A percentile compares a stretch with the other conserved stretches of the same genome.
These are phyloP conservation scores for Sminthurides aquaticus DNA, from an alignment of 2,888 invertebrate species.

Conservation along the genomic window DNA sequence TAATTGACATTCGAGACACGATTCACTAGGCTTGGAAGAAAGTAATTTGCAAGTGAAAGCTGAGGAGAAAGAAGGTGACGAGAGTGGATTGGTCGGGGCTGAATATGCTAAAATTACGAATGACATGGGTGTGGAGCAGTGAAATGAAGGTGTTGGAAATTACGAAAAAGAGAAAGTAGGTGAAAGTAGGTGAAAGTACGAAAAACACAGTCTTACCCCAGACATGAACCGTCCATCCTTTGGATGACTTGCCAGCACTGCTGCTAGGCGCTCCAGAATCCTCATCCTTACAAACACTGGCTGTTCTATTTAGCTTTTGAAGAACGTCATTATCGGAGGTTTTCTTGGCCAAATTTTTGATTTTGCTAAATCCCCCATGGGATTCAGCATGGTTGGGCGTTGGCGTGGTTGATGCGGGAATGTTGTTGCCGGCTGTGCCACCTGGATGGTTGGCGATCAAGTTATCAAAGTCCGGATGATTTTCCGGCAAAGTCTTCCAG, in stretches of 20 bases:
- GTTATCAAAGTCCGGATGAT: conserved; percentile 39
- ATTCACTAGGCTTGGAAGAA: too few relatives aligned
- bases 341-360: conserved; percentile 24
- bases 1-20: too few relatives aligned
- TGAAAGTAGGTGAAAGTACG: neutral
- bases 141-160: neutral
- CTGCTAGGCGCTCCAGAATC: conserved; percentile 14
- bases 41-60: too few relatives aligned
- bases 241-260: conserved; percentile 50
- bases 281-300: conserved; percentile 8
- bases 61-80: too few relatives aligned
- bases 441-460: conserved; percentile 11
- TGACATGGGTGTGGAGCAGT: neutral
- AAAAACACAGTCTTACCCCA: conserved; percentile 62
- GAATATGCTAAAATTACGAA: neutral
- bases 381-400: conserved; percentile 9
- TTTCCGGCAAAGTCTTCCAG: conserved; percentile 42
- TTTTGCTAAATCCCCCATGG: conserved; percentile 17
- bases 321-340: conserved; percentile 23
- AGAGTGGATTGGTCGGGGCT: neutral
- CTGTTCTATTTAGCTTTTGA: conserved; percentile 13
- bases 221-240: conserved; percentile 68
- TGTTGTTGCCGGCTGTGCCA: conserved; percentile 10
- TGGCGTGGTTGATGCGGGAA: conserved; percentile 15
- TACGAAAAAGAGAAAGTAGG: neutral